Percentiles rank a stretch among this genome's conserved stretches.
phyloP scores from a whole-genome alignment of 92 coral and sea anemone genomes.

The Zoanthus sociatus region DNA sequence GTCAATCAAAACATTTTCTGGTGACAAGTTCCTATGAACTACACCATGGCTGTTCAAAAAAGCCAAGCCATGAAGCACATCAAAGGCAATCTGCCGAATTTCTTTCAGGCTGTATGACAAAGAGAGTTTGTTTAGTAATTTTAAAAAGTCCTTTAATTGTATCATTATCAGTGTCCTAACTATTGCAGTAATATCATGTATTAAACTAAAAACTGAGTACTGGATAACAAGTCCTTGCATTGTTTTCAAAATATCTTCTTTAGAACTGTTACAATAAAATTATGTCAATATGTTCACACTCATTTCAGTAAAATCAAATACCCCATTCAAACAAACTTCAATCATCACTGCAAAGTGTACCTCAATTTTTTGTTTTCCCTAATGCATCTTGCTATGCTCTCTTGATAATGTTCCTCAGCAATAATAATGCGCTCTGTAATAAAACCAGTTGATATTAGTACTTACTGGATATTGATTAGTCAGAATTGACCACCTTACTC shows the following conservation, averaged over 20 bases:
- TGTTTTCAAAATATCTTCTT: neutral
- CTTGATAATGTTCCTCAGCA: slow-evolving; percentile 87
- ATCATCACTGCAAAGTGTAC: slow-evolving; percentile 41
- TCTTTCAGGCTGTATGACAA: slow-evolving; percentile 62
- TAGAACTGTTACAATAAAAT: neutral
- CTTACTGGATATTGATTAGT: neutral
- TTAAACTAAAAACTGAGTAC: neutral
- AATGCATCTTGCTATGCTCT: slow-evolving; percentile 68
- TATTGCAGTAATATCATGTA: neutral
- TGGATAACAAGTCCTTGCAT: neutral
- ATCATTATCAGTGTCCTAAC: neutral
- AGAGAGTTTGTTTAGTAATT: neutral
- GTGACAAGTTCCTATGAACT: slow-evolving; percentile 86
- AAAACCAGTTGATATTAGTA: neutral
- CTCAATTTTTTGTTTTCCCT: slow-evolving; percentile 73
- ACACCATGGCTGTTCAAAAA: slow-evolving; percentile 85
- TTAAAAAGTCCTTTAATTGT: neutral
- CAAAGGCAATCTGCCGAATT: slow-evolving; percentile 79
- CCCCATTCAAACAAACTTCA: too few relatives aligned
- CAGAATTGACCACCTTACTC: too few relatives aligned
- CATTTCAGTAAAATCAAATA: neutral
- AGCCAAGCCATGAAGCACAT: slow-evolving; percentile 79
- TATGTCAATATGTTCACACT: too few relatives aligned
- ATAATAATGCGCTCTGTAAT: slow-evolving; percentile 86
- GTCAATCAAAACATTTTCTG: slow-evolving; percentile 74